Evolutionary conservation across 2,797 vertebrate species (phyloP).

Genomic region (Phaenicophaeus curvirostris): DNA sequence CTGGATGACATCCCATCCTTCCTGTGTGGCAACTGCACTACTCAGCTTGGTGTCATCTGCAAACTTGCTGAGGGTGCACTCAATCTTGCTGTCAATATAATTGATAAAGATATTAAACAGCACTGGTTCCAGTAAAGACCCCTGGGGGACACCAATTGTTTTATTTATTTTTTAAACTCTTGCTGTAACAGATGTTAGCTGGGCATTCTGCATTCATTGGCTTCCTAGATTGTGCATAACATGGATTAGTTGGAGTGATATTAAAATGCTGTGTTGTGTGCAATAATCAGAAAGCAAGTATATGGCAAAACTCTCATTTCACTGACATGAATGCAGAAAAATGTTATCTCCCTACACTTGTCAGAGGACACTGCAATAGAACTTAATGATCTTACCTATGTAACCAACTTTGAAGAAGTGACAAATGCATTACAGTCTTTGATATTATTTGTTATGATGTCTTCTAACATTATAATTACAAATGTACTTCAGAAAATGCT

Average conservation of each 20-base stretch:
- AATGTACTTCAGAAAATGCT: constrained; percentile 4
- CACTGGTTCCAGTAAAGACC: too few relatives aligned
- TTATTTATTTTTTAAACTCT: not conserved
- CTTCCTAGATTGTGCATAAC: not conserved
- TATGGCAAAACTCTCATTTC: not conserved
- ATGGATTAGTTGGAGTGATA: not conserved
- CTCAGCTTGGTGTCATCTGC: too few relatives aligned
- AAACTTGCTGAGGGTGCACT: too few relatives aligned
- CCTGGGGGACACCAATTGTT: too few relatives aligned
- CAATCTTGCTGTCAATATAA: too few relatives aligned
- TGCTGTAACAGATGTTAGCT: not conserved
- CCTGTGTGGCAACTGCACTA: too few relatives aligned
- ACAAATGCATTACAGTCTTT: not conserved
- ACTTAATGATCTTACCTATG: not conserved
- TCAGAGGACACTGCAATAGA: not conserved
- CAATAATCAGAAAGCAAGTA: not conserved
- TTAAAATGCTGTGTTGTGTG: not conserved
- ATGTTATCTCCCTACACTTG: not conserved
- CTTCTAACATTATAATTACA: not conserved
- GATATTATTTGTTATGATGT: not conserved
- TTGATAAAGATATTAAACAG: too few relatives aligned
- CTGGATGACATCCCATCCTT: too few relatives aligned
- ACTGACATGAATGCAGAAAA: not conserved
- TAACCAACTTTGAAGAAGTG: not conserved
- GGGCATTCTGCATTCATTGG: not conserved